These are phyloP conservation scores for Palythoa grandis DNA, from an alignment of 92 coral and sea anemone genomes.

Conservation along the genomic window DNA sequence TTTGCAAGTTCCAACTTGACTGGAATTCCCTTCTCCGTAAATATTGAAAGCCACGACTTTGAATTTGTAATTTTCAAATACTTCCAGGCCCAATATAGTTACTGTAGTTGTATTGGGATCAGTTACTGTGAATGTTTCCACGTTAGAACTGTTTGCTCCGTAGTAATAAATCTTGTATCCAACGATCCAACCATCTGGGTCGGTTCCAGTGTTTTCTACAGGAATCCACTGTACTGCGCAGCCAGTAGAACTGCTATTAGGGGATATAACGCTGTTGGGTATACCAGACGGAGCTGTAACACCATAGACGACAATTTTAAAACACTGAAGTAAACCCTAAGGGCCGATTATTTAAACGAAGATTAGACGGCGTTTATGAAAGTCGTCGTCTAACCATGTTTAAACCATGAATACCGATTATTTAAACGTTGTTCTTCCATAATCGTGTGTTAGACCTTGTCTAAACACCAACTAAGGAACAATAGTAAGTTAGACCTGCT, in stretches of 20 bases:
- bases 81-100: slow-evolving; percentile 44
- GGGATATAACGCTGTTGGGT: slow-evolving; percentile 44
- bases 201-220: slow-evolving; percentile 55
- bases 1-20: slow-evolving; percentile 44
- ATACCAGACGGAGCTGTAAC: slow-evolving; percentile 66
- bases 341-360: too few relatives aligned
- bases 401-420: too few relatives aligned
- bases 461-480: too few relatives aligned
- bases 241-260: slow-evolving; percentile 43
- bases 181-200: slow-evolving; percentile 68
- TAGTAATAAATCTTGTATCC: slow-evolving; percentile 68
- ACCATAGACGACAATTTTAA: neutral
- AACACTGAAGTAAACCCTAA: neutral
- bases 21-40: slow-evolving; percentile 69
- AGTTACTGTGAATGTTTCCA: slow-evolving; percentile 18
- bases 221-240: slow-evolving; percentile 58
- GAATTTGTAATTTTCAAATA: slow-evolving; percentile 59
- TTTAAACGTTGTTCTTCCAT: too few relatives aligned
- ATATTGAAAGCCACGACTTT: slow-evolving; percentile 55
- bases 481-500: too few relatives aligned
- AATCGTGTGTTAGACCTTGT: too few relatives aligned
- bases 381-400: too few relatives aligned
- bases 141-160: slow-evolving; percentile 38
- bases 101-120: slow-evolving; percentile 40
- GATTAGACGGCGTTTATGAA: too few relatives aligned